Base-by-base conservation (phyloP, 2,888 invertebrate species). In the Tetragnatha montana region DNA sequence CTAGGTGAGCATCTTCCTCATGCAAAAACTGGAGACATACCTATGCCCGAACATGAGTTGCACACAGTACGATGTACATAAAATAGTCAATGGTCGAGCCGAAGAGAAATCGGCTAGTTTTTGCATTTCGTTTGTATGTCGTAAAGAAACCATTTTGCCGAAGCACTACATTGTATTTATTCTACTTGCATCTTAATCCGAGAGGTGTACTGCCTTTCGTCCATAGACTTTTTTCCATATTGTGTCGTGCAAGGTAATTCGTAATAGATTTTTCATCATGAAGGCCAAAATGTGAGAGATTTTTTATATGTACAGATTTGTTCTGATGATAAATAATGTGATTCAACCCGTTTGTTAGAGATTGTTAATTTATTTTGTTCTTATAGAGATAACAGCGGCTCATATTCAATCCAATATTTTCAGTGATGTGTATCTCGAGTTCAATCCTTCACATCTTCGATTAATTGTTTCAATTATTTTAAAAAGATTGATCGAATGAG, bases 101-200 rank as follows among this genome's bases (percentile, higher is more conserved):
- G 12, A 60, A 19, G 19, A 73, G 71, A 78, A n/a, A 21, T 68
- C 10, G 68, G 47, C 68, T 22, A 47, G n/a, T n/a, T 73, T 86
- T 86, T 68, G 35, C 50, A 50, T 78, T 85, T 79, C 70, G 71
- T 86, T 86, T 17, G 71, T 86, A 74, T 22, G 78, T 47, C 80
- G 86, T 86, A 69, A n/a, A 22, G n/a, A 21, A 35, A 74, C 60
- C 60, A 80, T 51, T 35, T 82, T 60, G 80, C 73, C 35, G 51
- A 47, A 35, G 86, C 86, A 86, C 86, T 86, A 80, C 86, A 80
- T 81, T 86, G 80, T 86, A 86, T 86, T 86, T 86, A 86, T 86
- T 86, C 74, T 71, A 80, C 74, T 60, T 80, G 73, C 80, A 86
- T 86, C 50, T 86, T 60, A 60, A 60, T 60, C 17, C 60, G 60